A percentile compares a stretch with the other conserved stretches of the same genome.
Conservation (phyloP, 1,140 invertebrate species). For the Diabrotica undecimpunctata region DNA sequence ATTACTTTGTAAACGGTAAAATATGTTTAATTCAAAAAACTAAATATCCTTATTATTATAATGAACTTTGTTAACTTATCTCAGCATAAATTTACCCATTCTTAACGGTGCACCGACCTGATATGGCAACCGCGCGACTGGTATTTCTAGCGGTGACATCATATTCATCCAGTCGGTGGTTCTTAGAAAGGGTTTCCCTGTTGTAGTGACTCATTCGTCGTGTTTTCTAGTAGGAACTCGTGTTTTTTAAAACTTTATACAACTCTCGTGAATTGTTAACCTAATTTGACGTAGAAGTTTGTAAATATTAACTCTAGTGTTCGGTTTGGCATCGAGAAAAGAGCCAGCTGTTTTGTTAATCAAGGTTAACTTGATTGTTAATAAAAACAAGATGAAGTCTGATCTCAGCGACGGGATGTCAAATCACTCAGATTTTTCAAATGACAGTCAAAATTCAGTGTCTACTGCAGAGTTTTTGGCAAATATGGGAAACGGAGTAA, state of each 20-base stretch:
- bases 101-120: no score
- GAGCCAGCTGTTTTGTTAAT: constrained; percentile 17
- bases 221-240: constrained; percentile 23
- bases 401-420: constrained; percentile 44
- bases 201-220: constrained; percentile 37
- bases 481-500: constrained; percentile 37
- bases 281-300: no score
- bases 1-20: no score
- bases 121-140: constrained; percentile 4
- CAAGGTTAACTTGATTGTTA: constrained; percentile 8
- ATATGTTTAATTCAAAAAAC: no score
- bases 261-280: no score
- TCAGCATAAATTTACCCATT: no score
- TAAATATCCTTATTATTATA: no score
- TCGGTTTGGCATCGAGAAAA: not conserved
- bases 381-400: constrained; percentile 35
- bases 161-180: constrained; percentile 38
- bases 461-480: constrained; percentile 39
- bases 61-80: no score
- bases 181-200: constrained; percentile 44
- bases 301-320: no score
- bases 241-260: constrained; percentile 12
- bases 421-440: constrained; percentile 47
- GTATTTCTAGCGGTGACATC: constrained; percentile 38
- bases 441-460: constrained; percentile 45